phyloP scores from a whole-genome alignment of 2,888 invertebrate species.

The Dendrolimus houi region DNA sequence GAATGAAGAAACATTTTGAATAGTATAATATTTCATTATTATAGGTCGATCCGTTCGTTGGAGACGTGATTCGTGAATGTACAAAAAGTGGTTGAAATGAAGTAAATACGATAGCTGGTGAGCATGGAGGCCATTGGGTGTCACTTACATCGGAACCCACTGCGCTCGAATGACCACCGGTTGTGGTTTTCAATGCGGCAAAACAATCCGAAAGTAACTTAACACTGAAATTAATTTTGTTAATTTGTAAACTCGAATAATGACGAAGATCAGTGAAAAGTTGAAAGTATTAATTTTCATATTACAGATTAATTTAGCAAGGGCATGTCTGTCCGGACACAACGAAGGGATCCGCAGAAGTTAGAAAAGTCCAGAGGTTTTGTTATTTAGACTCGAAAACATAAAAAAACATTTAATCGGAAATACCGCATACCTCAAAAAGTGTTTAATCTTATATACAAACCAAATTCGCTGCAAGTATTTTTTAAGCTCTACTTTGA shows the following conservation, averaged over 20 bases:
- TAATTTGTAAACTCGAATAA: neutral
- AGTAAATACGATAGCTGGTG: conserved; percentile 17
- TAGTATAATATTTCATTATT: neutral
- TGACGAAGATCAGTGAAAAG: too few relatives aligned
- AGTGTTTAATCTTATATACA: too few relatives aligned
- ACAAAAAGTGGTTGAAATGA: conserved; percentile 38
- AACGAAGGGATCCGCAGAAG: too few relatives aligned
- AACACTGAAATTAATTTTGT: neutral
- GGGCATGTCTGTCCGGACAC: too few relatives aligned
- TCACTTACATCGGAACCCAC: conserved; percentile 32
- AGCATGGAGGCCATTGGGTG: conserved; percentile 32
- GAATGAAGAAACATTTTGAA: neutral
- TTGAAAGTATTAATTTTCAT: too few relatives aligned
- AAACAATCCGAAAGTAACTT: conserved; percentile 2
- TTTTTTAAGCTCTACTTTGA: too few relatives aligned
- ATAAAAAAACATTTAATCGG: too few relatives aligned
- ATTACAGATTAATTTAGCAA: too few relatives aligned
- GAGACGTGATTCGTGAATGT: conserved; percentile 25
- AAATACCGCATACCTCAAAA: too few relatives aligned
- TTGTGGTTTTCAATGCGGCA: conserved; percentile 27
- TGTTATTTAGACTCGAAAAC: too few relatives aligned
- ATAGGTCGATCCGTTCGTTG: conserved; percentile 1
- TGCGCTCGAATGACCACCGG: conserved; percentile 25
- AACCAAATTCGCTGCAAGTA: too few relatives aligned
- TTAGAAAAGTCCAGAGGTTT: too few relatives aligned